Evolutionary conservation across 2,113 vertebrate genomes (phyloP), one percentile per base, ranked within the genome.

Genomic region (Paraplagusia blochii): DNA sequence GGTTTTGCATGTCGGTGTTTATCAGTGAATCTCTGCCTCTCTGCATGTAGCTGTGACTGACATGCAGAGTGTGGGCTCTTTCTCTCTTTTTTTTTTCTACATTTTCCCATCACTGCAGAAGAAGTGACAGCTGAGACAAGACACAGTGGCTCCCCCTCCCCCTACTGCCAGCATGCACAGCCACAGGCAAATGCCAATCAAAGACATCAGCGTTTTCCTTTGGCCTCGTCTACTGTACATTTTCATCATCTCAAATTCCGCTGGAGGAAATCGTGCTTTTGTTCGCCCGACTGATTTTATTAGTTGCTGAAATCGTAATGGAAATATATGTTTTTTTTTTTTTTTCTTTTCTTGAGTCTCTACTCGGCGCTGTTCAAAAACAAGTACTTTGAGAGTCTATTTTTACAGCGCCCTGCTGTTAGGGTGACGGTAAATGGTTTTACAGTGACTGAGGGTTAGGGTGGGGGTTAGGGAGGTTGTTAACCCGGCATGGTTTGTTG

Each of bases 71-170:
- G 66, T 77, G 73, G 72, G 52, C 63, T 57, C 55, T 59, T 44
- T 9, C 15, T 44, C 17, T 17, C 11, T 46, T 11, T 18, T 46
- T 17, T 44, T 44, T 50, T 15, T 64, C 61, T 71, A 50, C 62
- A 4, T 53, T 63, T 40, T 55, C 44, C 53, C 60, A 77, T 59
- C 66, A 50, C 51, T 29, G 9, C 52, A 12, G 42, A 34, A 46
- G 54, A 69, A 67, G 63, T 79, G 82, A 88, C 86, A 85, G 79
- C 77, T 82, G 76, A 79, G 79, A 79, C 69, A 73, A 63, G 77
- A 63, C 50, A 53, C 36, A 15, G 9, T 43, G 17, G 38, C 38
- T 40, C 38, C 38, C 13, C 38, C 38, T 40, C 43, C 69, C 56
- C 72, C 66, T 55, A 44, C 45, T 36, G 64, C 59, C 55, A 63